These are phyloP conservation scores for Aphidoletes aphidimyza DNA, from an alignment of 2,888 invertebrate species.

Conservation along the genomic window DNA sequence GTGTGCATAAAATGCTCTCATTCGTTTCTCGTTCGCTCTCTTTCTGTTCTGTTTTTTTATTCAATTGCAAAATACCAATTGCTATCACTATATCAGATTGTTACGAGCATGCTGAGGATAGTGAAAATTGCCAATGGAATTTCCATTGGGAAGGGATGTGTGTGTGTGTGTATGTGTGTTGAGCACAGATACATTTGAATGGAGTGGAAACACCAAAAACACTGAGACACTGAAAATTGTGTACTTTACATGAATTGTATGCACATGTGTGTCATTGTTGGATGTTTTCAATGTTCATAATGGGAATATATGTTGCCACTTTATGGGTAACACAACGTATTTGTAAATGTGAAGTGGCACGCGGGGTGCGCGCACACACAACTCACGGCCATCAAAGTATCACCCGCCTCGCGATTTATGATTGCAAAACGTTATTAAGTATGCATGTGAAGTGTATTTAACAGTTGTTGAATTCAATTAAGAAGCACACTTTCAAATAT, in stretches of 20 bases:
- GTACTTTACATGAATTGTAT: background rate
- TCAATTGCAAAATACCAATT: slow-evolving; percentile 22
- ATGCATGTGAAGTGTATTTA: slow-evolving; percentile 19
- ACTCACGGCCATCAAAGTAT: background rate
- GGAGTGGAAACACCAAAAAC: background rate
- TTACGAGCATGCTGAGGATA: too few species aligned
- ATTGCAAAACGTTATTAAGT: background rate
- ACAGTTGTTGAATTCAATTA: slow-evolving; percentile 29
- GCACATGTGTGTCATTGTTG: background rate
- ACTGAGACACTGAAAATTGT: background rate
- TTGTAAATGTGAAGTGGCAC: background rate
- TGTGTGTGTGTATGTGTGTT: too few species aligned
- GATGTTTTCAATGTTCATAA: background rate
- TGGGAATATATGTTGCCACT: slow-evolving; percentile 5
- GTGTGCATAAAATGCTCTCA: background rate
- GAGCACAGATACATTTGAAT: too few species aligned
- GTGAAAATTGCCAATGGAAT: too few species aligned
- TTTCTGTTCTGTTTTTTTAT: too few species aligned
- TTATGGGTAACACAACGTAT: background rate
- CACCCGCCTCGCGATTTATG: background rate
- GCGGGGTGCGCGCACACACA: too few species aligned
- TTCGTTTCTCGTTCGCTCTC: too few species aligned
- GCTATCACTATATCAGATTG: too few species aligned
- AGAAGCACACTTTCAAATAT: background rate
- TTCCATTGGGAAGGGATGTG: too few species aligned